These are phyloP conservation scores for cat (Felis catus) DNA, from an alignment of 2,113 vertebrate genomes.

Conservation along the genomic window F.catus_Fca126_mat1.0 CM031428.1:40976501-40977000, in stretches of 20 bases:
- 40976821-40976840: neutral
- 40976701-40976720: neutral
- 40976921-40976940: neutral
- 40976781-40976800: neutral
- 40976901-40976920: neutral
- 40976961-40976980: neutral
- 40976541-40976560: neutral
- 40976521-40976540: neutral
- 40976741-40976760: neutral
- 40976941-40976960: neutral
- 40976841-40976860: neutral
- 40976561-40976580: neutral
- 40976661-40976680: neutral
- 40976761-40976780: neutral
- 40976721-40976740: neutral
- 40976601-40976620: neutral
- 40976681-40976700: neutral
- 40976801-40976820: neutral
- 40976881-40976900: neutral
- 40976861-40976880: neutral
- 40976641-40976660: neutral
- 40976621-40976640: constrained; percentile 68
- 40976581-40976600: neutral
- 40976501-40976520: neutral
- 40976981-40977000: neutral